Base-by-base conservation (phyloP, 2,888 invertebrate species). In the Hirtodrosophila histrioides region DNA sequence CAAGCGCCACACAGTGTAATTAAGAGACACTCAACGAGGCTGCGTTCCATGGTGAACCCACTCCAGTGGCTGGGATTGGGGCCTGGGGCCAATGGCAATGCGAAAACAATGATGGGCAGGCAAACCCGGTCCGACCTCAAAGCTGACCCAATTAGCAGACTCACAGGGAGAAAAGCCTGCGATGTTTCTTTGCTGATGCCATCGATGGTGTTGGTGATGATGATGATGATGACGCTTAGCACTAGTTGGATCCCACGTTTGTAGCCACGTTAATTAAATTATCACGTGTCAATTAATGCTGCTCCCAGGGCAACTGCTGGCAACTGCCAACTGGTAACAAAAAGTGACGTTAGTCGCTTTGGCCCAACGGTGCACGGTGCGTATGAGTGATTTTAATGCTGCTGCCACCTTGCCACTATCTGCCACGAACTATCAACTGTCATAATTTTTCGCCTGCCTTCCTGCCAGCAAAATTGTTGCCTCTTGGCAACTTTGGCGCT, bases 261-360 rank as follows among this genome's bases (percentile, higher is more conserved):
- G 84, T 75, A 81, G 73, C 61, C 73, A 76, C 85, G 85, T 87
- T 82, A 82, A 82, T 82, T 82, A 82, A 82, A 82, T 82, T 87
- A 82, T 87, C 82, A 82, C 82, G 82, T 82, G 82, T 82, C 82
- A 82, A 82, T 82, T 82, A 87, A 85, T 85, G 69, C 64, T 58
- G 61, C 65, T 69, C 74, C 78, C 68, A 57, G 65, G 61, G 75
- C 74, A 57, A 64, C 31, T 31, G 31, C 74, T 56, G 53, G 35
- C 62, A 64, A 51, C 65, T 27, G 27, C 27, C 27, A 27, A 9
- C 74, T 56, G 56, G 35, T 54, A 64, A 51, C 65, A 61, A 55
- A 63, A 70, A 62, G 23, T 55, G 53, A 41, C 49, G 63, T 44
- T 63, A 48, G 45, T 51, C 48, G 46, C 58, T 51, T 51, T 65